Evolutionary conservation across 2,113 vertebrate genomes (phyloP), one percentile per base, ranked within the genome.

Genomic region (Mus pahari): DNA sequence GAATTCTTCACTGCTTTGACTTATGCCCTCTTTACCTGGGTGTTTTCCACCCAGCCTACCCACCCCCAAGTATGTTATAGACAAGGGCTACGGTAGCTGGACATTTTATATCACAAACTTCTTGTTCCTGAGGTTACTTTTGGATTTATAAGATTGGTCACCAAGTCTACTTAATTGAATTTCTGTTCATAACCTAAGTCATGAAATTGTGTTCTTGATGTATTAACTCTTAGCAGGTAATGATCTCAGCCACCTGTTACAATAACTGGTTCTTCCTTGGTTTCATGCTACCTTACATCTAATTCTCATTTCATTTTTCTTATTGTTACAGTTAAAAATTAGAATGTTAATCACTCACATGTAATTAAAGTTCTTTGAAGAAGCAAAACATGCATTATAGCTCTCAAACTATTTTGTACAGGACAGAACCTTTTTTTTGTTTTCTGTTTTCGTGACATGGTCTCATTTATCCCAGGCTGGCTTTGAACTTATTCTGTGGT

Each of bases 101-200:
- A 64, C 75, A 45, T 92, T 87, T 94, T 94, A 82, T 4, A 60
- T 53, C 53, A 26, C 33, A 36, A 79, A 16, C 39, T 74, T 62
- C 84, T 94, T 94, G 28, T 90, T 90, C 39, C n/a, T 83, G 31
- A 83, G 26, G 20, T 58, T 91, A 55, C 71, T 90, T 88, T 88
- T 55, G 26, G 36, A 24, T 78, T 92, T 93, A 20, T 87, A 83
- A 94, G 7, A 28, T 70, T 20, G 60, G 58, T 73, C 31, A 89
- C 19, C 58, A 94, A 60, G 82, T 94, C 66, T 93, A 39, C 66
- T 82, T 94, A 84, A 1, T 10, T 92, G 68, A 93, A 94, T 92
- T 83, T 93, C 70, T 97, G 0, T 91, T 95, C 24, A 31, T 93
- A 74, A 89, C 8, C 55, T 70, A 81, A 62, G 3, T 86, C 92